These are phyloP conservation scores for Trissolcus basalis DNA, from an alignment of 1,140 invertebrate species.

Conservation along the genomic window DNA sequence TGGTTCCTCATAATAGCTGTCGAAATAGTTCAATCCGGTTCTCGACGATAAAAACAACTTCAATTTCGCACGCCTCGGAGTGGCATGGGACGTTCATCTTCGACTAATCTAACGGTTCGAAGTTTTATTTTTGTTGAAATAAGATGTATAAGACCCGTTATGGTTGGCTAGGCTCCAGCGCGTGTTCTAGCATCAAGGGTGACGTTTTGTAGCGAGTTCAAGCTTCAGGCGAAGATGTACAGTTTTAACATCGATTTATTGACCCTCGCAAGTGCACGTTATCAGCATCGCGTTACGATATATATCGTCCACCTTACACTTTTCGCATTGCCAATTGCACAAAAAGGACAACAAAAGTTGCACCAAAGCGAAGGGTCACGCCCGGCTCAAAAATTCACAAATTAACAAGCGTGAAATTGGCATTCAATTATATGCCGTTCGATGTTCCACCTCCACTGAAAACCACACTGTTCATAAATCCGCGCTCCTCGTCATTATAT, in stretches of 20 bases:
- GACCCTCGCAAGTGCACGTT: slow-evolving; percentile 20
- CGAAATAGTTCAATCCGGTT: slow-evolving; percentile 52
- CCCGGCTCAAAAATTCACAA: not conserved
- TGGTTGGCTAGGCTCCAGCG: slow-evolving; percentile 63
- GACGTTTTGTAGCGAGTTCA: slow-evolving; percentile 42
- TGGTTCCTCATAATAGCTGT: slow-evolving; percentile 12
- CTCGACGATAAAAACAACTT: slow-evolving; percentile 40
- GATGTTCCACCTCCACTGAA: not conserved
- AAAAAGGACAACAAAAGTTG: not conserved
- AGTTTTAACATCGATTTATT: slow-evolving; percentile 40
- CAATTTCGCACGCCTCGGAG: slow-evolving; percentile 44
- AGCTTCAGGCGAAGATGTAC: slow-evolving; percentile 20
- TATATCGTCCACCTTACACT: slow-evolving; percentile 17
- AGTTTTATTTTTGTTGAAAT: slow-evolving; percentile 68
- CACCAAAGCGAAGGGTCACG: not conserved
- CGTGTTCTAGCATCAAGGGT: slow-evolving; percentile 39
- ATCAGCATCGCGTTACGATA: slow-evolving; percentile 28
- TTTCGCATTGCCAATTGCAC: not conserved
- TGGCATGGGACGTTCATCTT: slow-evolving; percentile 29
- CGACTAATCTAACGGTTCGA: slow-evolving; percentile 67
- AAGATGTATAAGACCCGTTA: slow-evolving; percentile 68
- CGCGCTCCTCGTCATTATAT: not conserved
- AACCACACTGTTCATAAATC: not conserved
- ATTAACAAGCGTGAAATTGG: slow-evolving; percentile 1
- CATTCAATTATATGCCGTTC: not conserved